phyloP scores from a whole-genome alignment of 2,113 vertebrate species.

The Vanacampus margaritifer region DNA sequence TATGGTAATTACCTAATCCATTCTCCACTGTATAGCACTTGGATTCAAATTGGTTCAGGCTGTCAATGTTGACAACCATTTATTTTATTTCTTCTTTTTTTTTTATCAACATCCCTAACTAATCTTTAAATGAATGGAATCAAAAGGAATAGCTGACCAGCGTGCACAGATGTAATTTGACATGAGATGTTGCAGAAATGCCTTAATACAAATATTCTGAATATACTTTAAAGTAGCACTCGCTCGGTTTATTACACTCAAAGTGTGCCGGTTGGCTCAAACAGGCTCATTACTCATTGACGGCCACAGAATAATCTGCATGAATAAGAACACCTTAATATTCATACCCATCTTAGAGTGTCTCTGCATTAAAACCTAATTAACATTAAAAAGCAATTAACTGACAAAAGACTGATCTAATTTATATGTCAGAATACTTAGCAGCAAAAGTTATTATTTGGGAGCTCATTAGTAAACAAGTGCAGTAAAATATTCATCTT shows the following conservation, averaged over 20 bases:
- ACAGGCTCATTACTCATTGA: slow-evolving; percentile 22
- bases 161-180: slow-evolving; percentile 26
- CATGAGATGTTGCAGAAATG: slow-evolving; percentile 10
- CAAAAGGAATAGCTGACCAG: slow-evolving; percentile 24
- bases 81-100: slow-evolving; percentile 31
- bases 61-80: slow-evolving; percentile 62
- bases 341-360: slow-evolving; percentile 51
- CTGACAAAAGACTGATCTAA: slow-evolving; percentile 42
- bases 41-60: slow-evolving; percentile 66
- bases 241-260: neutral
- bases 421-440: slow-evolving; percentile 36
- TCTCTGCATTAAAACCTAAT: slow-evolving; percentile 55
- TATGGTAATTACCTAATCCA: slow-evolving; percentile 79
- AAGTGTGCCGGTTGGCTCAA: slow-evolving; percentile 13
- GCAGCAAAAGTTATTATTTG: slow-evolving; percentile 12
- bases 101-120: slow-evolving; percentile 36
- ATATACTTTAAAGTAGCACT: neutral
- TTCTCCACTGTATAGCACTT: slow-evolving; percentile 67
- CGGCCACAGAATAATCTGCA: slow-evolving; percentile 45
- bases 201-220: slow-evolving; percentile 10
- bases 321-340: slow-evolving; percentile 43
- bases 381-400: slow-evolving; percentile 48
- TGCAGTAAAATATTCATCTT: neutral
- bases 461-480: neutral
- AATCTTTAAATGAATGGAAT: slow-evolving; percentile 44